Conservation (phyloP, 2,797 vertebrate species). For the Myotis vivesi region DNA sequence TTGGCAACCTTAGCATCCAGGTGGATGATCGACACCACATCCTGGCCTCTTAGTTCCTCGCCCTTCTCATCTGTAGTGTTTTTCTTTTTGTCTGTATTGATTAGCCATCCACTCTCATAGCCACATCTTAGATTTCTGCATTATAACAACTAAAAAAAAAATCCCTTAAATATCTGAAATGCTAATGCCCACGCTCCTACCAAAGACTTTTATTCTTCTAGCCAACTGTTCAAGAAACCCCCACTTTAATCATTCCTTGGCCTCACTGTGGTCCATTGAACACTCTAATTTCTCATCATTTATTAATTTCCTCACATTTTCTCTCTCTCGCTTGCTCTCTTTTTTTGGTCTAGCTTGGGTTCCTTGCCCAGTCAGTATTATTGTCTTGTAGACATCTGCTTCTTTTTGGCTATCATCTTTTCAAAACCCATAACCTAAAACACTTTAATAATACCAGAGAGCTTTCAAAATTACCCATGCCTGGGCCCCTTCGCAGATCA, state of each 20-base stretch:
- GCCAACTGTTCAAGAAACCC: background rate
- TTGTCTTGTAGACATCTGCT: background rate
- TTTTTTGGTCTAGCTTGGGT: background rate
- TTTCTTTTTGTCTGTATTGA: background rate
- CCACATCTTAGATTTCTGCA: background rate
- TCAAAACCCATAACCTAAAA: background rate
- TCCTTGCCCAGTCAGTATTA: background rate
- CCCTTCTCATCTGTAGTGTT: background rate
- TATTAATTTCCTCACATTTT: background rate
- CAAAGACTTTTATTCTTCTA: background rate
- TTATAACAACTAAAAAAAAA: background rate
- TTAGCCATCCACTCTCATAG: background rate
- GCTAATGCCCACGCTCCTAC: accelerated
- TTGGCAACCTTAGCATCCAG: background rate
- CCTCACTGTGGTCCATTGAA: background rate
- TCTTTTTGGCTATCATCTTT: background rate
- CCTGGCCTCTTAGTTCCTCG: background rate
- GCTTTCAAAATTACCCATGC: background rate
- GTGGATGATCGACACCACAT: background rate
- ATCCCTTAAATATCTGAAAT: background rate
- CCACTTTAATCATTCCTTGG: background rate
- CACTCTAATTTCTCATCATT: background rate
- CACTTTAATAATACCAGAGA: background rate
- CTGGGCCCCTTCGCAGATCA: background rate
- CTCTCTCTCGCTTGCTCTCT: background rate